Evolutionary conservation across 2,113 vertebrate genomes (phyloP), one percentile per base, ranked within the genome.

Genomic region (Noturus placidus): DNA sequence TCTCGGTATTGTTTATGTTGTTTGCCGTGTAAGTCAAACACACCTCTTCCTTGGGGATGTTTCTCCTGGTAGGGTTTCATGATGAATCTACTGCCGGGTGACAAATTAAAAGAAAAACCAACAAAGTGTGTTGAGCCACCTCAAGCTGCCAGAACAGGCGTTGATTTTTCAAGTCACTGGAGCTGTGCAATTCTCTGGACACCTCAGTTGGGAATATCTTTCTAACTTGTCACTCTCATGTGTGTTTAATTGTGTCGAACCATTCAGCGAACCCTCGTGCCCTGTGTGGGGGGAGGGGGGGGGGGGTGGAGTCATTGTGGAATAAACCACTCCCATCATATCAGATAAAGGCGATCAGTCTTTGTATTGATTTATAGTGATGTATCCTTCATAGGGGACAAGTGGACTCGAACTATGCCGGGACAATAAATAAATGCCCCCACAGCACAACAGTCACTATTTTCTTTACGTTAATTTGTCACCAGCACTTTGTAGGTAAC

Each of bases 21-120:
- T 63, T 86, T 78, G 72, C 84, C 27, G 3, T 33, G 35, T n/a
- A 86, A 59, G 57, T 78, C 84, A 86, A 78, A 77, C 70, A 76
- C 56, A 86, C 33, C 72, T 19, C 42, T 86, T 86, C 72, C 57
- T 74, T 22, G 3, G 52, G 52, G 52, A 57, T 80, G 77, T 57
- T 56, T 80, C 27, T 57, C 30, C 17, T 25, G 8, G 2, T 52
- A 35, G 30, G 78, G 9, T 82, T 38, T 10, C 56, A 61, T 61
- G 30, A 25, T 82, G 3, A 81, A 35, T 35, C 17, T 9, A 35
- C 19, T 7, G 0, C 15, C 0, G 8, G 8, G 54, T 57, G 54
- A 81, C 78, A 81, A 56, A 57, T 81, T 81, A 81, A 57, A 81
- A 27, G 77, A 56, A 80, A 80, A 56, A 80, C 17, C 0, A 57